phyloP scores from a whole-genome alignment of 1,140 invertebrate genomes.

The Episyrphus balteatus region DNA sequence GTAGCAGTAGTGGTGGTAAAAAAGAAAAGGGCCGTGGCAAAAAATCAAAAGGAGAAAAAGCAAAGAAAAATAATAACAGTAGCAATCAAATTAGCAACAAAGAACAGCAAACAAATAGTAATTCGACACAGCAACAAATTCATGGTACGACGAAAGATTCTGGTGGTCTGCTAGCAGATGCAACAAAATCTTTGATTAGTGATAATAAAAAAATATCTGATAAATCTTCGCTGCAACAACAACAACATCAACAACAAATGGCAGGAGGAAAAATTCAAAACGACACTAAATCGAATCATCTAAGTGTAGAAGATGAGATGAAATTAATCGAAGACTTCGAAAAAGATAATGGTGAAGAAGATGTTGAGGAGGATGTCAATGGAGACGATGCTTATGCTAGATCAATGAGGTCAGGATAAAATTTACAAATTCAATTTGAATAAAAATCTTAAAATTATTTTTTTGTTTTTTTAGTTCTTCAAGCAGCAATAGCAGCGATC shows the following conservation, averaged over 20 bases:
- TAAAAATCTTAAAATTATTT: neutral
- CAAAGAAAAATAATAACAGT: slow-evolving; percentile 4
- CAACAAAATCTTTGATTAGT: no score
- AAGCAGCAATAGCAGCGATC: neutral
- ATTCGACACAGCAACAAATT: slow-evolving; percentile 9
- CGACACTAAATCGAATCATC: neutral
- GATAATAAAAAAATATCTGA: neutral
- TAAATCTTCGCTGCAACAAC: neutral
- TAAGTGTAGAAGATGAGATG: slow-evolving; percentile 5
- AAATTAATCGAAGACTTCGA: slow-evolving; percentile 5
- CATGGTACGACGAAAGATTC: neutral
- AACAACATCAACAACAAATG: neutral
- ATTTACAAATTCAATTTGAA: neutral
- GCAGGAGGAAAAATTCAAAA: neutral
- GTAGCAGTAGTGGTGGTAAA: slow-evolving; percentile 4
- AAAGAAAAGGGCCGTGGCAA: no score
- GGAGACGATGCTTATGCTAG: neutral
- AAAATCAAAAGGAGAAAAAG: neutral
- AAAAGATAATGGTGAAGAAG: neutral
- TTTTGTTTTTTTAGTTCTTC: neutral
- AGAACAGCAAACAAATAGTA: slow-evolving; percentile 17
- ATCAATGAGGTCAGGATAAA: slow-evolving; percentile 2
- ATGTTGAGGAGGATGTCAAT: slow-evolving; percentile 1
- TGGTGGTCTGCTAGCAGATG: neutral
- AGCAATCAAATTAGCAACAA: slow-evolving; percentile 5